These are phyloP conservation scores for Xanthia togata DNA, from an alignment of 2,888 invertebrate species.

Conservation along the genomic window DNA sequence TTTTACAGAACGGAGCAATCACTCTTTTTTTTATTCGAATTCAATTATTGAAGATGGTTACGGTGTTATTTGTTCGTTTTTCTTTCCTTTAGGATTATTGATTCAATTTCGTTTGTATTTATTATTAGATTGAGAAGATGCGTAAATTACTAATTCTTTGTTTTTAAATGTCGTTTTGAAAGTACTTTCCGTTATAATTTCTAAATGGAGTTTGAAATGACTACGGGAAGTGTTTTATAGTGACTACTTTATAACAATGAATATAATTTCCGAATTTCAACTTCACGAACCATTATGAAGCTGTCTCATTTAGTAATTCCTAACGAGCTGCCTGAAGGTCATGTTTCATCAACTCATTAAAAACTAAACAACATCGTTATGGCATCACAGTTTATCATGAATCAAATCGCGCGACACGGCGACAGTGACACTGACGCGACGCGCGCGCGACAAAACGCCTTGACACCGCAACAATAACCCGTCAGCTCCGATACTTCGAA, in stretches of 20 bases:
- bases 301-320: constrained; percentile 19
- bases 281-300: constrained; percentile 6
- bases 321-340: constrained; percentile 47
- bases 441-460: constrained; percentile 72
- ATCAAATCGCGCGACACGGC: constrained; percentile 59
- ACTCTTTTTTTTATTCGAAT: constrained; percentile 13
- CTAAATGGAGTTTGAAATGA: constrained; percentile 1
- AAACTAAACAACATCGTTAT: constrained; percentile 66
- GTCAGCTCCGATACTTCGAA: constrained; percentile 71
- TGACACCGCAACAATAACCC: constrained; percentile 73
- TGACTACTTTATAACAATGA: constrained; percentile 15
- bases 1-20: neutral
- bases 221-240: constrained; percentile 2
- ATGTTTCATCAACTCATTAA: constrained; percentile 58
- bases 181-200: neutral
- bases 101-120: neutral
- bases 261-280: constrained; percentile 7
- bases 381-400: constrained; percentile 62
- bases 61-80: neutral
- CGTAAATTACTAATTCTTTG: neutral
- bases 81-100: neutral
- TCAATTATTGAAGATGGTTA: neutral
- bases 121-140: neutral
- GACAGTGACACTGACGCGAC: constrained; percentile 63
- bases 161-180: neutral